Base-by-base conservation (phyloP, 2,888 invertebrate species). In the Odontocolon sp. region DNA sequence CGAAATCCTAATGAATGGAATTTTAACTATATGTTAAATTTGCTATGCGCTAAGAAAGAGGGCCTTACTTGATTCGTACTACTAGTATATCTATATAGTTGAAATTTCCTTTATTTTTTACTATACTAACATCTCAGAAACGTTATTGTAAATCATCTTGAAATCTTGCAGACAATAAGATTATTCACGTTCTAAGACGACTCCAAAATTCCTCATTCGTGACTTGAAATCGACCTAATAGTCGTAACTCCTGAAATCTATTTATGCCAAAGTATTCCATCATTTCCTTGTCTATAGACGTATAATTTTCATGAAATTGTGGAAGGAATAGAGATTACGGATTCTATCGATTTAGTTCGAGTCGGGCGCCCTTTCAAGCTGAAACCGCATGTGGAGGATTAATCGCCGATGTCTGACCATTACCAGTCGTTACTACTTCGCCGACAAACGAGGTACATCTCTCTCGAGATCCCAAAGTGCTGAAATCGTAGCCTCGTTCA, bases 361-460 rank as follows among this genome's bases (percentile, higher is more conserved):
- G 38, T 45, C 45, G 18, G 16, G 36, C 21, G 59, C 14, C 45
- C 38, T 42, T 42, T 52, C 42, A 14, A 42, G 14, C 16, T 26
- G 59, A 38, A 61, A 76, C 31, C 59, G 36, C 59, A 38, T n/a
- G 54, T 26, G 16, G 47, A 70, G 42, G 54, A 70, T 70, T 70
- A 76, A 76, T 76, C 59, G 75, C 36, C 45, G 45, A 57, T 45
- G 52, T 66, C 54, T 66, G 54, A 70, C 64, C 70, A 61, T 54
- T 54, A 45, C 64, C 28, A 36, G 36, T 16, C 67, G 61, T 63
- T 38, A 47, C 57, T 66, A 75, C 36, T 66, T 59, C 26, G 38
- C 9, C 38, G 66, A 50, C 64, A 64, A 50, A 64, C 64, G 50
- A 47, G 18, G 38, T 52, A 67, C 63, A 38, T 59, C 36, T 36